Conservation (phyloP, 2,888 invertebrate species). For the Molanna angustata region DNA sequence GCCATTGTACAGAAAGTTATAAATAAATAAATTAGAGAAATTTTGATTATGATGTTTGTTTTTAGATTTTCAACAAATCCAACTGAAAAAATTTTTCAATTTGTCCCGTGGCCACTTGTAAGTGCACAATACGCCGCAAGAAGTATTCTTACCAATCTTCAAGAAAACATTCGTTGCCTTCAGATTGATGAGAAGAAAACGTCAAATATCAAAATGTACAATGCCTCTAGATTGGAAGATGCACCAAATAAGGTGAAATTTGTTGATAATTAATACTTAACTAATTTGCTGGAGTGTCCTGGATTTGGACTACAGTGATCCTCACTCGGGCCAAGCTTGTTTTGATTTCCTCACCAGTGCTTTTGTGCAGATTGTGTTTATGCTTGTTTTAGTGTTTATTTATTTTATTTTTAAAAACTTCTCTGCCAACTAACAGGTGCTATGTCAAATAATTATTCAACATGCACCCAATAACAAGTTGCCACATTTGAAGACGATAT, state of each 20-base stretch:
- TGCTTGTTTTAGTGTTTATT: no score
- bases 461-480: no score
- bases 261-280: no score
- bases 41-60: conserved; percentile 19
- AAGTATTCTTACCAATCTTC: not conserved
- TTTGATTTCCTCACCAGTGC: no score
- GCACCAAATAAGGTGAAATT: not conserved
- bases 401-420: no score
- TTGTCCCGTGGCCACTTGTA: not conserved
- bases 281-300: no score
- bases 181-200: not conserved
- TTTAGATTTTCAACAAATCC: conserved; percentile 58
- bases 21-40: not conserved
- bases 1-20: not conserved
- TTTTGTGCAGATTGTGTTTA: no score
- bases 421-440: no score
- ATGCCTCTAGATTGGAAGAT: not conserved
- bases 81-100: conserved; percentile 40
- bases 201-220: not conserved
- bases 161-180: not conserved
- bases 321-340: no score
- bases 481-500: no score
- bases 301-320: no score
- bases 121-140: not conserved
- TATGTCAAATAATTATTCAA: no score